Base-by-base conservation (phyloP, 2,797 vertebrate species). In the Bradypodion pumilum region DNA sequence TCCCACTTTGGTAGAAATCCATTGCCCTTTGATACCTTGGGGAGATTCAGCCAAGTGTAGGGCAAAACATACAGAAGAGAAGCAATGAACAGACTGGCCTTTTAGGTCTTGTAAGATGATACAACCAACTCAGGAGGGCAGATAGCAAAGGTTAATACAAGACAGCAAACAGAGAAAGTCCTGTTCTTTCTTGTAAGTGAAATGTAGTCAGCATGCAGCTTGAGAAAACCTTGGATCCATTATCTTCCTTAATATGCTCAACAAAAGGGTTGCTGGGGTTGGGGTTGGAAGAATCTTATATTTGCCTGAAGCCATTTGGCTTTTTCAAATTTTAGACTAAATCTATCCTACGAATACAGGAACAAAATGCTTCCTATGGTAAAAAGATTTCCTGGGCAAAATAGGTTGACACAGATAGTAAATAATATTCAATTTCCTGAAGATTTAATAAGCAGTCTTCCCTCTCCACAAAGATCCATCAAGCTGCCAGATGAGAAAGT, bases 401-500 rank as follows among this genome's bases (percentile, higher is more conserved):
- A 80, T 63, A 32, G 86, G 82, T 49, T 90, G 90, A 91, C 91
- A 91, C 72, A 78, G 68, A 82, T 76, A 89, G 76, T 77, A 15
- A 9, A 83, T 90, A 91, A 81, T 91, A 92, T 90, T 86, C 88
- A 82, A 88, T 91, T 92, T 90, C 87, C 78, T 85, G 86, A 78
- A 80, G 90, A 92, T 93, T 89, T 87, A 93, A 89, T 90, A 91
- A 91, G 80, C 0, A 52, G 89, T 89, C 91, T 91, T 19, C 87
- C 77, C 86, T 89, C 91, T 90, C 9, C 88, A 78, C 82, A 72
- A 89, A 73, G 88, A 72, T 91, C 59, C 73, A 81, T 1, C 80
- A 89, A 93, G 87, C 87, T 92, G 89, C 87, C 89, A 88, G 80
- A 81, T 86, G 90, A 87, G 89, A 85, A 88, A 79, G 59, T 37